Conservation (phyloP, 2,113 vertebrate species). For the Onychostoma macrolepis region DNA sequence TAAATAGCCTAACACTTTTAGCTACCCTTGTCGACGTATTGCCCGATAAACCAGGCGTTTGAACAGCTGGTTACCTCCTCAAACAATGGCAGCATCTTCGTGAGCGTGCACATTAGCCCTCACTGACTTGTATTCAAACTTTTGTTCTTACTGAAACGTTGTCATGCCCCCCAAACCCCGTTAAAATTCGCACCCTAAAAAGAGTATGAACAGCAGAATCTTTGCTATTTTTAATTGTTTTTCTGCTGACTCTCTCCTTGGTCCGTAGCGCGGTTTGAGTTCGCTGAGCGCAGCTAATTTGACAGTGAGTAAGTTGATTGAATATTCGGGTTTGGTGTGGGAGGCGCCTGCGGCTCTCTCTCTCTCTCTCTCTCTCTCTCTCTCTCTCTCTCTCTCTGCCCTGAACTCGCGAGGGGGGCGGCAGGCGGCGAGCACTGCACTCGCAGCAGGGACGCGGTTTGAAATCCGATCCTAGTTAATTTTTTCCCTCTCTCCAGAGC, state of each 20-base stretch:
- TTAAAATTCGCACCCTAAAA: not conserved
- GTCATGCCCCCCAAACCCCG: not conserved
- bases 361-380: conserved; percentile 62
- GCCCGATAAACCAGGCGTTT: not conserved
- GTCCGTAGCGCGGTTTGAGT: conserved; percentile 1
- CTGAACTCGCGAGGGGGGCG: conserved; percentile 45
- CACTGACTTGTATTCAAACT: not conserved
- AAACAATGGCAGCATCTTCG: not conserved
- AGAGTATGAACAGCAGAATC: not conserved
- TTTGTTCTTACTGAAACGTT: not conserved
- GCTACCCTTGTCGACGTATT: not conserved
- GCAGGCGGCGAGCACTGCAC: conserved; percentile 50
- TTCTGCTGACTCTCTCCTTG: conserved; percentile 19
- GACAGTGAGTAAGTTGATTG: conserved; percentile 50
- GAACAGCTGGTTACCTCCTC: not conserved
- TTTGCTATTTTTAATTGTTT: conserved; percentile 12
- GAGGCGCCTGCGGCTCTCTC: conserved; percentile 60
- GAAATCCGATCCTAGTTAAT: conserved; percentile 58
- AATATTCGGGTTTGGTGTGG: conserved; percentile 57
- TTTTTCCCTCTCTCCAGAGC: conserved; percentile 52
- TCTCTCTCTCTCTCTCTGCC: conserved; percentile 60
- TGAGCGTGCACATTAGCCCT: not conserved
- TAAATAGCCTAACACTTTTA: not conserved
- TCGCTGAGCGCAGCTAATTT: conserved; percentile 47
- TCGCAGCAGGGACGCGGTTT: conserved; percentile 55